Conservation (phyloP, 2,113 vertebrate species). For the Cavia aperea region DNA sequence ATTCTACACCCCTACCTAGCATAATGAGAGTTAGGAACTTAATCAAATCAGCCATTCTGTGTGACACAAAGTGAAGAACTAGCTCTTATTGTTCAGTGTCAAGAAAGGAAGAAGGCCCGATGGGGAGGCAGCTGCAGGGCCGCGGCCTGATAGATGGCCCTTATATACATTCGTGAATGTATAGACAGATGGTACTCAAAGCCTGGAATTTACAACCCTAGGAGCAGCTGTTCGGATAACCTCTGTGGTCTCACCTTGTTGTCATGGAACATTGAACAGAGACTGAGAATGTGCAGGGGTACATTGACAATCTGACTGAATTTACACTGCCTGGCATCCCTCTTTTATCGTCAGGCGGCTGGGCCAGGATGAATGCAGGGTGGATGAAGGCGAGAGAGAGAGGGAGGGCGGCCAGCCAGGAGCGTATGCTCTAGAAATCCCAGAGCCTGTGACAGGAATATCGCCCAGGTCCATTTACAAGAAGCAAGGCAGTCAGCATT, state of each 20-base stretch:
- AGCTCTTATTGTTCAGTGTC: constrained; percentile 88
- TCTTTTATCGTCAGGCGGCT: constrained; percentile 21
- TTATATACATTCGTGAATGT: constrained; percentile 92
- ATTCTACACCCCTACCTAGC: constrained; percentile 99
- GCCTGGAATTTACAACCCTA: constrained; percentile 91
- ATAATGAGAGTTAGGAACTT: constrained; percentile 99
- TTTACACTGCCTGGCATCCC: constrained; percentile 68
- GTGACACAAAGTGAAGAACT: constrained; percentile 97
- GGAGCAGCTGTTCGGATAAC: constrained; percentile 97
- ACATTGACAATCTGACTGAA: constrained; percentile 67
- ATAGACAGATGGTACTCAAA: constrained; percentile 98
- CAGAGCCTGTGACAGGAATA: not conserved
- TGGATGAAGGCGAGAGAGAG: not conserved
- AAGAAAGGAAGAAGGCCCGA: constrained; percentile 86
- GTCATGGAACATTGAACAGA: constrained; percentile 91
- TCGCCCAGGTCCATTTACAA: not conserved
- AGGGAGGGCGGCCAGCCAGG: not conserved
- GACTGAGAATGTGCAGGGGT: constrained; percentile 86
- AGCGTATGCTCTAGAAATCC: not conserved
- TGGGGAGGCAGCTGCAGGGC: constrained; percentile 90
- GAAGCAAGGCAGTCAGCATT: constrained; percentile 44
- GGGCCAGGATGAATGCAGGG: constrained; percentile 15
- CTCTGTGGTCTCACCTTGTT: constrained; percentile 98
- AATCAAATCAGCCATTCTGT: constrained; percentile 99
- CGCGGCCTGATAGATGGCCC: constrained; percentile 95